Conservation (phyloP, 2,888 invertebrate species). For the Megastigmus dorsalis region DNA sequence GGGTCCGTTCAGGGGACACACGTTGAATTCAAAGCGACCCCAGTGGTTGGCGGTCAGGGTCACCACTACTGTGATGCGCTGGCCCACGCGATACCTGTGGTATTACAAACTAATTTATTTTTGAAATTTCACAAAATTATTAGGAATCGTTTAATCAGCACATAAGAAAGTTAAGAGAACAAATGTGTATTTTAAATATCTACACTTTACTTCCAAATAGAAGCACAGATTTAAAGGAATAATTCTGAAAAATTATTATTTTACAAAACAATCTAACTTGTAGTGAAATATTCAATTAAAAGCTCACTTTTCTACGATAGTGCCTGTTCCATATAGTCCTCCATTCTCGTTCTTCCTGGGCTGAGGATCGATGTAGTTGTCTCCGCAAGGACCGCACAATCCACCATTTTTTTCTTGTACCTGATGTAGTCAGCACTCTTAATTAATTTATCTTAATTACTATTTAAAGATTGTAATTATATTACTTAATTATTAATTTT, state of each 20-base stretch:
- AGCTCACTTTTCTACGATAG: slow-evolving; percentile 74
- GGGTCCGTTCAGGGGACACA: slow-evolving; percentile 75
- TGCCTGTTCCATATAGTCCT: slow-evolving; percentile 75
- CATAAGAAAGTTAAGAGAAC: too few relatives aligned
- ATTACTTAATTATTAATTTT: neutral
- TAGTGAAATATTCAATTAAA: too few relatives aligned
- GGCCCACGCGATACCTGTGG: slow-evolving; percentile 66
- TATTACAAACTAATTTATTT: too few relatives aligned
- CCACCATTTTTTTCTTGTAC: slow-evolving; percentile 5
- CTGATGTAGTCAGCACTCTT: neutral
- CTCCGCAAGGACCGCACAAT: slow-evolving; percentile 77
- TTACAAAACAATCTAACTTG: too few relatives aligned
- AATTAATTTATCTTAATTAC: neutral
- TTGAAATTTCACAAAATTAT: too few relatives aligned
- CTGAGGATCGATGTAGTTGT: slow-evolving; percentile 71
- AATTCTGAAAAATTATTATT: too few relatives aligned
- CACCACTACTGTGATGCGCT: slow-evolving; percentile 69
- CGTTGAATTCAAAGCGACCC: slow-evolving; percentile 75
- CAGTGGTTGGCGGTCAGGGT: slow-evolving; percentile 75
- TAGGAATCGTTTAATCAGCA: too few relatives aligned
- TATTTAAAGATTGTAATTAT: neutral
- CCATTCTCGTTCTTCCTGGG: slow-evolving; percentile 77
- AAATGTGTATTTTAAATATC: too few relatives aligned
- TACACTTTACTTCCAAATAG: too few relatives aligned
- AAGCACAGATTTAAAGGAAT: too few relatives aligned